phyloP scores from a whole-genome alignment of 2,888 invertebrate species.

The Drosophila atripex region DNA sequence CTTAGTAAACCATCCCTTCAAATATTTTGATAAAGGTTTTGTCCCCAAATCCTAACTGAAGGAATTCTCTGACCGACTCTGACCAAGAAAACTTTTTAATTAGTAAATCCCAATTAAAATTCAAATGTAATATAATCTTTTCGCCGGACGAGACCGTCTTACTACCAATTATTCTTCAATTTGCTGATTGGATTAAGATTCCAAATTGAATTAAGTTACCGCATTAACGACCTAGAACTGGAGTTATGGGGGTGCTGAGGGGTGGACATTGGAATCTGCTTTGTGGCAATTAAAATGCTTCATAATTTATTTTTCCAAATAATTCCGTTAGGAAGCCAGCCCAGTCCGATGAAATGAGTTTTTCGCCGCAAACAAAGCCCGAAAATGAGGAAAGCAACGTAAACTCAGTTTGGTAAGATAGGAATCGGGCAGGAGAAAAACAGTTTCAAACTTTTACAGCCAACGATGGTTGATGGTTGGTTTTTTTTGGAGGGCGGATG shows the following conservation, averaged over 20 bases:
- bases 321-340: conserved; percentile 61
- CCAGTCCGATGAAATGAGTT: conserved; percentile 32
- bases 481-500: conserved; percentile 16
- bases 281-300: conserved; percentile 54
- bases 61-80: not conserved
- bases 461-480: conserved; percentile 14
- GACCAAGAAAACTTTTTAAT: conserved; percentile 66
- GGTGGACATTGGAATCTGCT: conserved; percentile 32
- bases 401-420: conserved; percentile 41
- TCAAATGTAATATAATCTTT: conserved; percentile 64
- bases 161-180: conserved; percentile 68
- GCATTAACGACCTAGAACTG: conserved; percentile 54
- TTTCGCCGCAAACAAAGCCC: conserved; percentile 11
- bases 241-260: conserved; percentile 9
- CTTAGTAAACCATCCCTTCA: not conserved
- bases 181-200: conserved; percentile 73
- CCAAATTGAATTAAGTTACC: conserved; percentile 75
- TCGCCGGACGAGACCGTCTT: conserved; percentile 12
- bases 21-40: conserved; percentile 31
- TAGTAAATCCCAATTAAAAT: conserved; percentile 74
- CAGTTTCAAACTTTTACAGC: conserved; percentile 44
- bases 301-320: conserved; percentile 54
- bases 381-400: conserved; percentile 12
- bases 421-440: conserved; percentile 48
- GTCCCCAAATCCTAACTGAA: not conserved